Percentiles rank a stretch among this genome's conserved stretches.
Conservation (phyloP, 2,113 vertebrate genomes). For the Octodon degus region DNA sequence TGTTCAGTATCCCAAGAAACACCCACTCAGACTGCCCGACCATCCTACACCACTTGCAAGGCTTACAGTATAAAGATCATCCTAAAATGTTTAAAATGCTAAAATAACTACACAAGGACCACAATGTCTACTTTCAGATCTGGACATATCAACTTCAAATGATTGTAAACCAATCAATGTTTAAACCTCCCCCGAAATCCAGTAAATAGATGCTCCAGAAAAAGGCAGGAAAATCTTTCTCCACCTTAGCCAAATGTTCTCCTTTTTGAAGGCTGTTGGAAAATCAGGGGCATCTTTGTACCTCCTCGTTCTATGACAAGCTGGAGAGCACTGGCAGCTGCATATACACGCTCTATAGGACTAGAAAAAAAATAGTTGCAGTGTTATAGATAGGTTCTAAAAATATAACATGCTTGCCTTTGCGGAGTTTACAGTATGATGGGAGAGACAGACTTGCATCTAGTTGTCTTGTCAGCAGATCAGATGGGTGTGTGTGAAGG, state of each 20-base stretch:
- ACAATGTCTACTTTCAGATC: background rate
- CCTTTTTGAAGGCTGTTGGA: background rate
- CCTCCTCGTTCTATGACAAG: background rate
- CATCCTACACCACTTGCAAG: background rate
- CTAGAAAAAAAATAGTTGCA: background rate
- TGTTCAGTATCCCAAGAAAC: background rate
- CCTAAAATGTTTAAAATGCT: background rate
- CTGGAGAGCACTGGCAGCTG: background rate
- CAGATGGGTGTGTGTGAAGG: background rate
- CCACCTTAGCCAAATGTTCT: background rate
- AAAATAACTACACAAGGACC: background rate
- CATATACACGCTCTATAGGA: background rate
- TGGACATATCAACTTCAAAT: slow-evolving; percentile 19
- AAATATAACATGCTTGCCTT: background rate
- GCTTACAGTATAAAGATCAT: background rate
- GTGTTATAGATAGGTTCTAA: background rate
- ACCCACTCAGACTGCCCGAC: background rate
- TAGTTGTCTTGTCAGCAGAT: background rate
- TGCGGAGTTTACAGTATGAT: background rate
- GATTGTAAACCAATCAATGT: background rate
- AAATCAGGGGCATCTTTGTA: background rate
- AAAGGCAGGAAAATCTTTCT: background rate
- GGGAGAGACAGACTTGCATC: background rate
- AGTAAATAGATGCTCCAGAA: background rate
- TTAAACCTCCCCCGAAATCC: background rate